These are phyloP conservation scores for Siniperca obscura DNA, from an alignment of 2,797 vertebrate species.

Conservation along the genomic window DNA sequence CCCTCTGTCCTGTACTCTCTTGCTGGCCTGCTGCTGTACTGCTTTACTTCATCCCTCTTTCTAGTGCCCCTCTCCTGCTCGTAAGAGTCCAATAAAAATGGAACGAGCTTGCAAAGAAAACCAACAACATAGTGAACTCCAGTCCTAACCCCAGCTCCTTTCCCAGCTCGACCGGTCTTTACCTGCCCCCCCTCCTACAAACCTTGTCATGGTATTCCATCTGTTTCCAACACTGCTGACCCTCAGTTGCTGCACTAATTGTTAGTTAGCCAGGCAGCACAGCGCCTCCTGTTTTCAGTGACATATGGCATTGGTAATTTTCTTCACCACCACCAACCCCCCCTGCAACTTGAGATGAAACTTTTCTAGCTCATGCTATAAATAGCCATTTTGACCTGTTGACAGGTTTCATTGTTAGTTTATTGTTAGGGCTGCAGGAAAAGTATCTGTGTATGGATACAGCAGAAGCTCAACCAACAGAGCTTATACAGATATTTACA, in stretches of 20 bases:
- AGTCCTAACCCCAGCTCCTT: constrained; percentile 7
- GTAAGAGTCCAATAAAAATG: constrained; percentile 49
- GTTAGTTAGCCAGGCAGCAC: constrained; percentile 48
- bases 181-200: constrained; percentile 29
- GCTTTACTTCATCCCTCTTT: constrained; percentile 80
- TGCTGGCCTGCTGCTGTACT: constrained; percentile 80
- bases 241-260: constrained; percentile 50
- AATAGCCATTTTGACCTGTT: constrained; percentile 38
- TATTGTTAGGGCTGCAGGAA: constrained; percentile 26
- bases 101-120: constrained; percentile 33
- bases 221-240: constrained; percentile 53
- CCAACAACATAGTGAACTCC: not conserved
- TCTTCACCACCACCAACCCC: constrained; percentile 27
- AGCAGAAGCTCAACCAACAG: constrained; percentile 1
- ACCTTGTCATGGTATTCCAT: constrained; percentile 40
- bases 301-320: constrained; percentile 50
- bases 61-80: constrained; percentile 83
- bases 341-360: constrained; percentile 39
- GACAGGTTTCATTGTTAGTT: constrained; percentile 37
- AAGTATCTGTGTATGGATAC: not conserved
- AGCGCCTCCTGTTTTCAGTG: constrained; percentile 51
- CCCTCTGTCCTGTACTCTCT: constrained; percentile 71
- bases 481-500: not conserved
- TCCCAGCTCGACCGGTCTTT: constrained; percentile 20
- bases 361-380: constrained; percentile 17